These are phyloP conservation scores for Aurelia sp. DNA, from an alignment of 30 jellyfish, hydroid and myxozoan genomes.

Conservation along the genomic window DNA sequence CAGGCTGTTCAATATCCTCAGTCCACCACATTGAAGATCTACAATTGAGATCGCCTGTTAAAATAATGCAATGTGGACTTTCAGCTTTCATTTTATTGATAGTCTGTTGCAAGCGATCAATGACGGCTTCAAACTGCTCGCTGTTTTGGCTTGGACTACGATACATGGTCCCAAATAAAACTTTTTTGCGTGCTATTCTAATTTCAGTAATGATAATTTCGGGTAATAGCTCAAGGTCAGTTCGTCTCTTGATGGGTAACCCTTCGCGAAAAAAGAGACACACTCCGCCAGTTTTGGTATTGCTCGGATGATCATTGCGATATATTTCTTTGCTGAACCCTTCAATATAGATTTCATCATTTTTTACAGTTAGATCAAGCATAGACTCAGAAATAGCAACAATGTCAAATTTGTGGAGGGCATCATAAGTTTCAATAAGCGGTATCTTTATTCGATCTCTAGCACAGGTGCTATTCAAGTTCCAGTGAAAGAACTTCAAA, in stretches of 20 bases:
- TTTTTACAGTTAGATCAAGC: neutral
- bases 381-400: no score
- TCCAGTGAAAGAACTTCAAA: no score
- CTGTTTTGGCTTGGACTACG: no score
- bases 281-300: constrained; percentile 50
- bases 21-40: constrained; percentile 58
- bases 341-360: constrained; percentile 16
- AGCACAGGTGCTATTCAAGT: neutral
- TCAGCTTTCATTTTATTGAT: constrained; percentile 51
- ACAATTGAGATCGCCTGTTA: constrained; percentile 13
- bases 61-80: constrained; percentile 46
- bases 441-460: neutral
- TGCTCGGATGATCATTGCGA: constrained; percentile 60
- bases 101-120: neutral
- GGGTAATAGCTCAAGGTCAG: neutral
- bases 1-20: constrained; percentile 39
- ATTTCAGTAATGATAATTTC: constrained; percentile 38
- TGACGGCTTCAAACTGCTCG: no score
- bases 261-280: constrained; percentile 61
- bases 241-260: constrained; percentile 49
- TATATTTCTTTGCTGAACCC: constrained; percentile 26
- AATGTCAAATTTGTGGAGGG: no score
- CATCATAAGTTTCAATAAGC: no score
- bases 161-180: neutral
- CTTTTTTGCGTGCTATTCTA: constrained; percentile 33